Percentiles rank a stretch among this genome's conserved stretches.
Conservation (phyloP, 2,113 vertebrate genomes). For the Gymnorhina tibicen region DNA sequence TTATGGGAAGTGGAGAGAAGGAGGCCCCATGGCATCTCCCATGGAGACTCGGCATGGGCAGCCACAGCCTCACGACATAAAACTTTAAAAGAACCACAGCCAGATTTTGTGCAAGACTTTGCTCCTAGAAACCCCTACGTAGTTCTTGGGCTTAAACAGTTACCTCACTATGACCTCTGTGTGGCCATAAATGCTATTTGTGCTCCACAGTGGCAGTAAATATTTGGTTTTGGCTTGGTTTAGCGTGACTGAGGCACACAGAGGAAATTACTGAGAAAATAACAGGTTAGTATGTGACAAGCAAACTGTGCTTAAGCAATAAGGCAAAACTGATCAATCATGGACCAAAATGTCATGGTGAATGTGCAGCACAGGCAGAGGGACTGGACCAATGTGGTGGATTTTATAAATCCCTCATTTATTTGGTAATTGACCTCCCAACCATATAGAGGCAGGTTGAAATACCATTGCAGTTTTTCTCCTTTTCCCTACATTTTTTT, state of each 20-base stretch:
- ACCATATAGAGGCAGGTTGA: neutral
- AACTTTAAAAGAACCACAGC: neutral
- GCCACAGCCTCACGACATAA: neutral
- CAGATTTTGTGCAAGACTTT: neutral
- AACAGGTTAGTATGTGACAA: neutral
- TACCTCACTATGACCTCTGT: neutral
- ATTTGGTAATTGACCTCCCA: neutral
- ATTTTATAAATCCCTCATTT: neutral
- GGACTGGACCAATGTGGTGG: neutral
- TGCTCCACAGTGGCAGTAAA: neutral
- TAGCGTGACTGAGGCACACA: neutral
- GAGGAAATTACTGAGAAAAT: neutral
- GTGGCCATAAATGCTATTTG: neutral
- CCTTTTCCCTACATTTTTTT: neutral
- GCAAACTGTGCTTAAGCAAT: neutral
- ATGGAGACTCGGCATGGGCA: rapidly evolving
- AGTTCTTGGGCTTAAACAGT: neutral
- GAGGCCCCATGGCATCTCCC: rapidly evolving
- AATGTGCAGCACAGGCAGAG: neutral
- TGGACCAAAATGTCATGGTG: neutral
- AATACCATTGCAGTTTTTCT: neutral
- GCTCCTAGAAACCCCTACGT: neutral
- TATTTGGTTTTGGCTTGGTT: neutral
- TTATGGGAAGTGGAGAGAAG: rapidly evolving
- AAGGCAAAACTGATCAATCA: neutral